Conservation (phyloP, 2,888 invertebrate genomes). For the Drosophila acutilabella region DNA sequence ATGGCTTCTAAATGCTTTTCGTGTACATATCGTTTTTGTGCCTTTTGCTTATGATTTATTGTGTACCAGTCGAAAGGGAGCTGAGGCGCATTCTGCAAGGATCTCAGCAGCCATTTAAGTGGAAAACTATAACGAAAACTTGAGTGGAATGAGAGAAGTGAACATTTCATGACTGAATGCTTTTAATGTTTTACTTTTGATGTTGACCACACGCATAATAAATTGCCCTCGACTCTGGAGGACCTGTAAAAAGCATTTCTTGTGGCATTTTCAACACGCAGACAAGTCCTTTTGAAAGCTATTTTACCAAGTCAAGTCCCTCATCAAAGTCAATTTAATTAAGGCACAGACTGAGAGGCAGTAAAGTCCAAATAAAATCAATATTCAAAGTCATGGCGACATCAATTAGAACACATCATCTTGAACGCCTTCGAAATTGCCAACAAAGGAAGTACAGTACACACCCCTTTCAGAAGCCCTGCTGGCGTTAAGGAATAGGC, state of each 20-base stretch:
- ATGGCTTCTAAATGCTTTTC: slow-evolving; percentile 68
- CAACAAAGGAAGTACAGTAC: slow-evolving; percentile 59
- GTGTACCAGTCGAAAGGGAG: slow-evolving; percentile 6
- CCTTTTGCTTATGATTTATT: slow-evolving; percentile 76
- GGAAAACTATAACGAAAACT: slow-evolving; percentile 43
- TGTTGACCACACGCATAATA: slow-evolving; percentile 69
- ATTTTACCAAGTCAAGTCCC: slow-evolving; percentile 57
- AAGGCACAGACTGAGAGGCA: slow-evolving; percentile 53
- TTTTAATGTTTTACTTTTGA: slow-evolving; percentile 75
- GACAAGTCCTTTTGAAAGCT: slow-evolving; percentile 27
- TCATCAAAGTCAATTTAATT: slow-evolving; percentile 82
- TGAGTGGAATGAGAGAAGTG: slow-evolving; percentile 30
- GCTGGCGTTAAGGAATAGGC: slow-evolving; percentile 60
- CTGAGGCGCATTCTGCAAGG: slow-evolving; percentile 34
- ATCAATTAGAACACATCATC: slow-evolving; percentile 75
- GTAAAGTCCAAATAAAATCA: slow-evolving; percentile 59
- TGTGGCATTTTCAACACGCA: slow-evolving; percentile 44
- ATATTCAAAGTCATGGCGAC: slow-evolving; percentile 68
- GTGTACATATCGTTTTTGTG: slow-evolving; percentile 69
- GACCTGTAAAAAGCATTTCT: slow-evolving; percentile 23
- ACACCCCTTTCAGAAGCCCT: slow-evolving; percentile 27
- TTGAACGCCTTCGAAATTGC: slow-evolving; percentile 54
- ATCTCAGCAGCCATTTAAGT: slow-evolving; percentile 54
- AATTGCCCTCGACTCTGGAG: slow-evolving; percentile 30
- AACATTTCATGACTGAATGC: slow-evolving; percentile 73